Base-by-base conservation (phyloP, 2,113 vertebrate species). In the Xenopus borealis region DNA sequence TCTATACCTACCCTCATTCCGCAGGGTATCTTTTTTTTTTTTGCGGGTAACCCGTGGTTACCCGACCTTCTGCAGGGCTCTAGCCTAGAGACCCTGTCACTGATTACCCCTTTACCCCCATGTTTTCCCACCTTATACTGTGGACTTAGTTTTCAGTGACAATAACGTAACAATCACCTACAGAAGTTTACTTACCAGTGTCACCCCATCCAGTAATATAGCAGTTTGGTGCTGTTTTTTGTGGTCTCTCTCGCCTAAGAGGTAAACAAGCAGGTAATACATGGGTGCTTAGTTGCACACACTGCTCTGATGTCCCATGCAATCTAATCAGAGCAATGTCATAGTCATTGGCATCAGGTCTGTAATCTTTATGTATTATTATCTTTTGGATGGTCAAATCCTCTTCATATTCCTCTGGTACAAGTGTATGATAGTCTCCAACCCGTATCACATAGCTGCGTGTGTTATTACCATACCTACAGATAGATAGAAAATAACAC, bases 181-280 rank as follows among this genome's bases (percentile, higher is more conserved):
- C 33, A 40, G 33, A 40, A 40, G 33, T 47, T 45, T 0, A 46
- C 79, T 87, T 84, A 99, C 97, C 97, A 91, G 97, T 99, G 86
- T 99, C 97, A 17, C 97, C 97, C 97, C 97, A 99, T 78, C 97
- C 97, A 0, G 96, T 98, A 80, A 99, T 94, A 23, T 94, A 93
- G 78, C 97, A 99, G 79, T 92, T 95, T 53, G 88, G 88, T 64
- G 94, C 90, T 12, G 90, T 92, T 86, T 93, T 96, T 67, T 95
- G 91, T 7, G 92, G 94, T 64, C 89, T 88, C 82, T 99, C 97
- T 62, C 91, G 91, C 77, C 83, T 81, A 20, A 83, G 17, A 0
- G 97, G 96, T 83, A 99, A 79, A 75, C 97, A 99, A 13, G 91
- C 96, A 0, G 97, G 97, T 69, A 96, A 82, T 33, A 99, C 93